These are phyloP conservation scores for Furcula furcula DNA, from an alignment of 2,888 invertebrate species.

Conservation along the genomic window DNA sequence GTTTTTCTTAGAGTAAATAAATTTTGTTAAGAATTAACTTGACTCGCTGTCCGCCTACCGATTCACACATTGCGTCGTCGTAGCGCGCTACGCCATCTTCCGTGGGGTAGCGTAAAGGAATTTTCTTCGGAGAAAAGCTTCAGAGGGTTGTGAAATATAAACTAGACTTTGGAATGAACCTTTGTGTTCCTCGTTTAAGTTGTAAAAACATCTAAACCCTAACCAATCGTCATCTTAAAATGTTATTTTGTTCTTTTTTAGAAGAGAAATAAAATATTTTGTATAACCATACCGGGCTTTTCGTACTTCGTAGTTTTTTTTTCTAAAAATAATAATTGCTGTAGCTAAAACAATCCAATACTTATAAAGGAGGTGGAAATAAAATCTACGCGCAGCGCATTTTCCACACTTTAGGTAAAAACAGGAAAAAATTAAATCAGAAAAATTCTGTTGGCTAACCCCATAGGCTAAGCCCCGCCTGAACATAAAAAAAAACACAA, in stretches of 20 bases:
- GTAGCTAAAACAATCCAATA: background rate
- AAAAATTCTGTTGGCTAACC: slow-evolving; percentile 67
- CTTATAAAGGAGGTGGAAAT: slow-evolving; percentile 17
- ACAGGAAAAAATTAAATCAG: slow-evolving; percentile 54
- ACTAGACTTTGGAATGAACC: slow-evolving; percentile 29
- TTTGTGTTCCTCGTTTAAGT: slow-evolving; percentile 6
- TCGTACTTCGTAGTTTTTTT: too few species aligned
- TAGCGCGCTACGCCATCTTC: slow-evolving; percentile 60
- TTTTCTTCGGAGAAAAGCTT: slow-evolving; percentile 18
- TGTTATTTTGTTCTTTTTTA: too few species aligned
- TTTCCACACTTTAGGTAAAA: slow-evolving; percentile 57
- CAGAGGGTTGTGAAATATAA: slow-evolving; percentile 19
- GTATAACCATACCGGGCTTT: too few species aligned
- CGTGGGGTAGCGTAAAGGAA: slow-evolving; percentile 60
- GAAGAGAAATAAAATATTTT: too few species aligned
- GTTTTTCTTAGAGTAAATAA: too few species aligned
- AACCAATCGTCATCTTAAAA: too few species aligned
- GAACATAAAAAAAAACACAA: slow-evolving; percentile 67
- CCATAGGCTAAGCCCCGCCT: slow-evolving; percentile 75
- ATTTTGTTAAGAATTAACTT: too few species aligned
- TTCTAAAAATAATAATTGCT: too few species aligned
- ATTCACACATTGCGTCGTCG: too few species aligned
- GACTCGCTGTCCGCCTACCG: too few species aligned
- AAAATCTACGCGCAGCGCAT: slow-evolving; percentile 22
- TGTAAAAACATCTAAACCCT: too few species aligned